Evolutionary conservation across 1,140 invertebrate species (phyloP).

Genomic region (Panagrolaimus sp.): DNA sequence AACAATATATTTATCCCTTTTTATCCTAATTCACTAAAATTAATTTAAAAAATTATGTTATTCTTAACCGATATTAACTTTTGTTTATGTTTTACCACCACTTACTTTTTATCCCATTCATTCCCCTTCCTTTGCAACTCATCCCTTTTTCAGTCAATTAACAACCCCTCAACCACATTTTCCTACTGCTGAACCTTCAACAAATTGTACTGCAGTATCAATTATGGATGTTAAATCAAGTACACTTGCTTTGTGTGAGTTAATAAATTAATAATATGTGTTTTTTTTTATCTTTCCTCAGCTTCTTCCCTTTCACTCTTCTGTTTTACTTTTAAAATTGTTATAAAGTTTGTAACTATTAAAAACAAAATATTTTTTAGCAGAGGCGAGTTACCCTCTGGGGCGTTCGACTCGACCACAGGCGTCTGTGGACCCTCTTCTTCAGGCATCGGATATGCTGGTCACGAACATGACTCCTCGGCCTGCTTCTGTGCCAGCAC

Average conservation of each 20-base stretch:
- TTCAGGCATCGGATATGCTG: background rate
- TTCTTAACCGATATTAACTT: background rate
- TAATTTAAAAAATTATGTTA: conserved; percentile 5
- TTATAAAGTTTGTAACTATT: background rate
- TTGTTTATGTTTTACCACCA: conserved; percentile 60
- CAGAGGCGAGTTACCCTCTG: conserved; percentile 21
- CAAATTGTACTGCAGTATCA: conserved; percentile 22
- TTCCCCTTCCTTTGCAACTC: background rate
- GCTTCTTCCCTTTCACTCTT: background rate
- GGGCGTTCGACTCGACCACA: conserved; percentile 5
- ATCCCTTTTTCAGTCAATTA: conserved; percentile 25
- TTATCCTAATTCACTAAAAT: conserved; percentile 64
- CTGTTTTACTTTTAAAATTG: background rate
- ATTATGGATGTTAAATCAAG: conserved; percentile 19
- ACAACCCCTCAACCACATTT: conserved; percentile 23
- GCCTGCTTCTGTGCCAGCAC: conserved; percentile 15
- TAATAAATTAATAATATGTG: conserved; percentile 9
- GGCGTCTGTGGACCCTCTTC: background rate
- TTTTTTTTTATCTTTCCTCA: background rate
- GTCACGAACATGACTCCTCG: conserved; percentile 8
- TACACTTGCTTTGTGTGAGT: conserved; percentile 25
- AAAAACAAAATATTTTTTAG: conserved; percentile 13
- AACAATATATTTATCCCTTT: conserved; percentile 65
- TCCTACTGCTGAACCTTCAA: conserved; percentile 20
- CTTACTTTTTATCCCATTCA: conserved; percentile 59